These are phyloP conservation scores for Palloptera scutellata DNA, from an alignment of 2,888 invertebrate species.

Conservation along the genomic window DNA sequence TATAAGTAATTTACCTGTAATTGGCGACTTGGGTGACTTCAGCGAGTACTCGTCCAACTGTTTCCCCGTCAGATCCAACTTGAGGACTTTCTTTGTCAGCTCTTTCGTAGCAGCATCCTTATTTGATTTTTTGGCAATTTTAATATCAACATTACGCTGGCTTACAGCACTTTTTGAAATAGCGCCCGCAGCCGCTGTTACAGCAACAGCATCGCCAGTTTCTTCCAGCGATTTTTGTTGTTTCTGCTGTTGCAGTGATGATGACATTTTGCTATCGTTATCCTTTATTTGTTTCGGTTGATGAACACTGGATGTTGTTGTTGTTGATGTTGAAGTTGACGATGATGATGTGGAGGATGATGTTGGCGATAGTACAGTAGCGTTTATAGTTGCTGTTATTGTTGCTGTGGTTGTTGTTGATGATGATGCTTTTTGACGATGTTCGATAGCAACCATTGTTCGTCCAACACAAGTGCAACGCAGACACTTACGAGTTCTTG, in stretches of 20 bases:
- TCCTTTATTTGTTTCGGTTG: constrained; percentile 2
- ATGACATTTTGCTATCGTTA: constrained; percentile 21
- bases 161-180: constrained; percentile 66
- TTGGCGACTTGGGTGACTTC: constrained; percentile 63
- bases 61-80: constrained; percentile 59
- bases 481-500: too few species aligned
- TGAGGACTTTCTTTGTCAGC: constrained; percentile 58
- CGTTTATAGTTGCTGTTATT: constrained; percentile 31
- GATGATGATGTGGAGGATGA: constrained; percentile 38
- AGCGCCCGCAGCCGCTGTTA: constrained; percentile 19
- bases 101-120: constrained; percentile 52
- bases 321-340: constrained; percentile 41
- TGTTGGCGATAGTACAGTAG: constrained; percentile 42
- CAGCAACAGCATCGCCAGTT: too few species aligned
- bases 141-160: constrained; percentile 70
- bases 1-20: constrained; percentile 47
- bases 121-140: constrained; percentile 65
- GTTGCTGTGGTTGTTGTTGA: constrained; percentile 36
- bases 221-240: constrained; percentile 8
- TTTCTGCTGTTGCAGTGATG: constrained; percentile 31
- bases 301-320: constrained; percentile 33
- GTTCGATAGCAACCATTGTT: constrained; percentile 58
- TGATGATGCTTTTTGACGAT: constrained; percentile 47
- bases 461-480: constrained; percentile 35
- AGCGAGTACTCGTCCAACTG: constrained; percentile 57